phyloP scores from a whole-genome alignment of 1,140 invertebrate species.

The Drosophila truncata region DNA sequence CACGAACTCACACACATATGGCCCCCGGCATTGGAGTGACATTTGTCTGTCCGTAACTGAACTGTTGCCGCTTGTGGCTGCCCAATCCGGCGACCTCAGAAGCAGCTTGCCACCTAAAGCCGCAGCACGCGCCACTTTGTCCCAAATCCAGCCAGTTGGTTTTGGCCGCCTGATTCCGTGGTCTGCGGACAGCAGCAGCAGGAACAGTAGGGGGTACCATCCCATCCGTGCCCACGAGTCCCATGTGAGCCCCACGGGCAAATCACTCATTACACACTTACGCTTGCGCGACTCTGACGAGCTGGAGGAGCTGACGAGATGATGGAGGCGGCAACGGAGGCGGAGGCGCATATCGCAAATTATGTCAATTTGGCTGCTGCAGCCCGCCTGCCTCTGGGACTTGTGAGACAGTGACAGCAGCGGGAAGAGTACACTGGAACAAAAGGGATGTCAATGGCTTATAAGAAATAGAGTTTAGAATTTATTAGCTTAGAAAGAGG shows the following conservation, averaged over 20 bases:
- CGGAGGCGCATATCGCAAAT: constrained; percentile 70
- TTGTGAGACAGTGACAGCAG: constrained; percentile 25
- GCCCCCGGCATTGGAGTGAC: constrained; percentile 38
- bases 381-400: constrained; percentile 49
- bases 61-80: constrained; percentile 60
- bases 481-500: neutral
- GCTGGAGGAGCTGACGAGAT: constrained; percentile 25
- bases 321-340: constrained; percentile 11
- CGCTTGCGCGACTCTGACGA: constrained; percentile 61
- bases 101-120: constrained; percentile 74
- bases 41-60: constrained; percentile 70
- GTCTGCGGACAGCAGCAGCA: constrained; percentile 17
- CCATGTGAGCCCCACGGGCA: constrained; percentile 70
- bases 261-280: constrained; percentile 83
- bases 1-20: constrained; percentile 2
- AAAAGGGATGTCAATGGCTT: neutral
- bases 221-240: constrained; percentile 20
- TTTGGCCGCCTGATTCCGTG: constrained; percentile 60
- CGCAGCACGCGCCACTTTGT: constrained; percentile 76
- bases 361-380: constrained; percentile 80
- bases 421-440: neutral
- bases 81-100: constrained; percentile 68
- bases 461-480: neutral
- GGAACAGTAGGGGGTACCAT: neutral
- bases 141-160: constrained; percentile 74